phyloP scores from a whole-genome alignment of 2,797 vertebrate species.

The Hippoglossus hippoglossus region DNA sequence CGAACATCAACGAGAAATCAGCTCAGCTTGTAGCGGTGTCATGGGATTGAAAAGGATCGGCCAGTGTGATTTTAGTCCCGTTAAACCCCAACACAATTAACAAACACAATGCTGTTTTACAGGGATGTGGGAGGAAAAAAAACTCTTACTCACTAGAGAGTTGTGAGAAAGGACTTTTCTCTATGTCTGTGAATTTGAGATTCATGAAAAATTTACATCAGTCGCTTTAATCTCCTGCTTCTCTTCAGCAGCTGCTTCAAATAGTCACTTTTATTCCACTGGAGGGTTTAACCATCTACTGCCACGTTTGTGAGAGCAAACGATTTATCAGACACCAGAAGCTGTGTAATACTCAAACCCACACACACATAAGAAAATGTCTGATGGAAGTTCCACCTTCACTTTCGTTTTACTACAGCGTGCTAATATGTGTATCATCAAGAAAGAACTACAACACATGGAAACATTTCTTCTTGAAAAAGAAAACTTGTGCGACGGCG shows the following conservation, averaged over 20 bases:
- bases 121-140: background rate
- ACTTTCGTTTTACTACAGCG: no score
- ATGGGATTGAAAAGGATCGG: conserved; percentile 16
- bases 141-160: background rate
- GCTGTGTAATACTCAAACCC: background rate
- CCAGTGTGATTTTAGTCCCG: background rate
- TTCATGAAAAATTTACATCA: conserved; percentile 45
- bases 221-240: conserved; percentile 42
- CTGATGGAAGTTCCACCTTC: no score
- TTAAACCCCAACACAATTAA: conserved; percentile 1
- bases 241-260: conserved; percentile 29
- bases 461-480: no score
- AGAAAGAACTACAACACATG: no score
- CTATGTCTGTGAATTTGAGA: conserved; percentile 41
- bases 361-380: background rate
- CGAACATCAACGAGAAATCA: conserved; percentile 27
- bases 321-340: background rate
- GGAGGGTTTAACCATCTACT: conserved; percentile 6
- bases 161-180: conserved; percentile 24
- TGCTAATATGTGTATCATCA: no score
- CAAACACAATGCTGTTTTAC: background rate
- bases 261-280: conserved; percentile 31
- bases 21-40: background rate
- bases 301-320: conserved; percentile 11
- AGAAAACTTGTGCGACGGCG: no score